Evolutionary conservation across 2,888 invertebrate species (phyloP), one percentile per base, ranked within the genome.

Genomic region (Nebria brevicollis): DNA sequence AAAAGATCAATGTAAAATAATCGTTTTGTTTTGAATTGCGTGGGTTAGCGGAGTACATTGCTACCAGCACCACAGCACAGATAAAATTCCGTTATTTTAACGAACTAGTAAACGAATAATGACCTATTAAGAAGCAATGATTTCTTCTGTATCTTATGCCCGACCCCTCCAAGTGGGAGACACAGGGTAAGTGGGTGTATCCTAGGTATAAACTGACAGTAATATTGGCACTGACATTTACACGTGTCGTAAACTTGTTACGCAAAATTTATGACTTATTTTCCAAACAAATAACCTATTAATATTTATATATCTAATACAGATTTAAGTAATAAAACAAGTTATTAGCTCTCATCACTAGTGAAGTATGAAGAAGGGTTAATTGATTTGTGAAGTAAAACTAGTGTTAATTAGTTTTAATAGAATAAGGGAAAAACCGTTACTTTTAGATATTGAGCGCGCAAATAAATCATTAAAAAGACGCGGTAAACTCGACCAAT

Each of bases 51-150:
- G 54, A 54, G 43, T 73, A 78, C 74, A 80, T 65, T 64, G 66
- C 80, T 75, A 70, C 75, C 75, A 43, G 2, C 34, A 34, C 34
- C 54, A 54, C 11, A 54, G 13, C 54, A 54, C 54, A 11, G 79
- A 79, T 79, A 79, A 75, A 66, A 68, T 66, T 75, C 79, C 80
- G 80, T 80, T 80, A 80, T 72, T 80, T 80, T 80, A 80, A 80
- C 72, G 80, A 80, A 80, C 65, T 66, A 74, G 75, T 75, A 80
- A 72, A 80, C 75, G 70, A 72, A 80, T 80, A 80, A 80, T 80
- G 80, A 80, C 68, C 70, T 75, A 80, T 80, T 80, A 80, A 75
- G 80, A 25, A 75, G 74, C 79, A 79, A 79, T 75, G 79, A 54
- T 74, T 79, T 54, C 73, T 79, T 41, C 80, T 72, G 70, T 34